A percentile compares a stretch with the other conserved stretches of the same genome.
phyloP scores from a whole-genome alignment of 2,888 invertebrate species.

The Luffia ferchaultella region DNA sequence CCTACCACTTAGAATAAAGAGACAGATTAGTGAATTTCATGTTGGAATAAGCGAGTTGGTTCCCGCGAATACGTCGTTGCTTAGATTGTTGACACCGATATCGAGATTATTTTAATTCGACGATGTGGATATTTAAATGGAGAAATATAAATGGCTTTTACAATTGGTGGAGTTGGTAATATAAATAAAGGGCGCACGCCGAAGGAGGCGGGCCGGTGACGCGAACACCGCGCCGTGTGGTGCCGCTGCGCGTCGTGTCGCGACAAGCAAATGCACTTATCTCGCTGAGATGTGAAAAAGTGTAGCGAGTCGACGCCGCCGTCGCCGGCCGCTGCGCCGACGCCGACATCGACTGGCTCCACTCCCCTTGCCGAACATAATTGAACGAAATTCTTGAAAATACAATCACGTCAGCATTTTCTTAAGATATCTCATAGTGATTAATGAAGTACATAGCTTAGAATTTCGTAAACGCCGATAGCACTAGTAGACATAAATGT shows the following conservation, averaged over 20 bases:
- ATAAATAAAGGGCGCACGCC: conserved; percentile 56
- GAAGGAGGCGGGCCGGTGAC: conserved; percentile 46
- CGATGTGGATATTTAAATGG: background rate
- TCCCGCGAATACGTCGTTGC: background rate
- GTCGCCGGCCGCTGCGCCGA: background rate
- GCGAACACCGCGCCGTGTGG: conserved; percentile 22
- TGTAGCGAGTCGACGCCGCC: conserved; percentile 19
- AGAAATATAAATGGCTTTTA: background rate
- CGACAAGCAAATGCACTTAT: conserved; percentile 68
- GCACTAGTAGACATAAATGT: too few relatives aligned
- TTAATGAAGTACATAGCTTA: too few relatives aligned
- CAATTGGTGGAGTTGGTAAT: background rate
- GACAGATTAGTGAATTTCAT: too few relatives aligned
- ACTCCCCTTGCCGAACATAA: too few relatives aligned
- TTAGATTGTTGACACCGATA: background rate
- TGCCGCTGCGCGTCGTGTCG: conserved; percentile 46
- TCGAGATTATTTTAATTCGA: background rate
- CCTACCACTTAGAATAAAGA: too few relatives aligned
- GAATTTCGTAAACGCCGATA: too few relatives aligned
- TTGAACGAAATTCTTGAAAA: too few relatives aligned
- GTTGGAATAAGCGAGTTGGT: background rate
- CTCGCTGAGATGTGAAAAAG: conserved; percentile 59
- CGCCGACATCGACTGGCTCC: too few relatives aligned
- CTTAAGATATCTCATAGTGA: too few relatives aligned
- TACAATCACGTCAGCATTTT: too few relatives aligned